These are phyloP conservation scores for Bungarus multicinctus DNA, from an alignment of 2,113 vertebrate genomes.

Conservation along the genomic window DNA sequence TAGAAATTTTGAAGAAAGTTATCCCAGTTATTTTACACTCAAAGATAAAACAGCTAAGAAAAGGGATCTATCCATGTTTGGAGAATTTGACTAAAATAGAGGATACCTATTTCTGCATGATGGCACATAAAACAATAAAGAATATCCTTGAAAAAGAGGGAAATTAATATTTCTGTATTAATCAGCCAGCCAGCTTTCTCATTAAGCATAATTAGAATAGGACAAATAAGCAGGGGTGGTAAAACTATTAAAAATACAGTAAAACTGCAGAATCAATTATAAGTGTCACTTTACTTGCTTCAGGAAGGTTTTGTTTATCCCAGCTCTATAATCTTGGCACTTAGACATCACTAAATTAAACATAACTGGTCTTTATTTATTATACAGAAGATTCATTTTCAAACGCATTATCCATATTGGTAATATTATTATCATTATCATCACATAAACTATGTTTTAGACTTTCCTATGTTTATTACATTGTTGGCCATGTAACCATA, in stretches of 20 bases:
- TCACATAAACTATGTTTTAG: background rate
- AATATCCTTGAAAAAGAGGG: background rate
- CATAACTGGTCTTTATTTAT: slow-evolving; percentile 15
- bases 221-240: background rate
- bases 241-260: background rate
- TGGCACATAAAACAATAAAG: background rate
- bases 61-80: background rate
- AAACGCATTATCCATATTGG: background rate
- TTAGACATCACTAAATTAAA: slow-evolving; percentile 5
- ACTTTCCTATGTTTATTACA: background rate
- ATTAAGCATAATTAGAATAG: slow-evolving; percentile 2
- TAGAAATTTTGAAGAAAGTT: background rate
- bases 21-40: background rate
- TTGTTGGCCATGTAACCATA: background rate
- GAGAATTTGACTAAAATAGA: background rate
- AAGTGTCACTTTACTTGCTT: background rate
- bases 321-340: background rate
- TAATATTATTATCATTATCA: background rate
- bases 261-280: slow-evolving; percentile 7
- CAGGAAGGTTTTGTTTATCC: background rate
- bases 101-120: background rate
- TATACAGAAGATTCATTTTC: slow-evolving; percentile 3
- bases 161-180: background rate
- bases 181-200: background rate
- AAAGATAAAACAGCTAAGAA: background rate